These are phyloP conservation scores for Plagodis dolabraria DNA, from an alignment of 2,888 invertebrate species.

Conservation along the genomic window DNA sequence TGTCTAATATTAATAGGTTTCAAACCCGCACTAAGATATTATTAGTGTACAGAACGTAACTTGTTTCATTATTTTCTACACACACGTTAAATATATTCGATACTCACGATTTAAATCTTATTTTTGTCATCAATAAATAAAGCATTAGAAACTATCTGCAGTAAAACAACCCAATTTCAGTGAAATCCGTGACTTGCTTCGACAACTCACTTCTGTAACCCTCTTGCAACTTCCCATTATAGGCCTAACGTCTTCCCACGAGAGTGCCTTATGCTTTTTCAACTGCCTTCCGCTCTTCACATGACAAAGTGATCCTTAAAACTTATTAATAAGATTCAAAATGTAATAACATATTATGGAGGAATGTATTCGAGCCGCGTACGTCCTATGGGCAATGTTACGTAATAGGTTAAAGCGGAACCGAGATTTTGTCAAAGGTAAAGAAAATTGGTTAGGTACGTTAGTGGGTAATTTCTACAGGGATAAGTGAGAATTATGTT, in stretches of 20 bases:
- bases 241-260: conserved; percentile 62
- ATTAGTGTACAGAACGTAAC: too few species aligned
- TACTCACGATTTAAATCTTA: too few species aligned
- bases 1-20: too few species aligned
- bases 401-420: conserved; percentile 75
- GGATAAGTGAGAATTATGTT: conserved; percentile 70
- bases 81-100: too few species aligned
- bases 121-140: conserved; percentile 21
- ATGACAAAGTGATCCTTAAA: conserved; percentile 67
- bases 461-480: conserved; percentile 75
- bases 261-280: conserved; percentile 64
- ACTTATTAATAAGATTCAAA: conserved; percentile 70
- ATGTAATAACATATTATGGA: conserved; percentile 46
- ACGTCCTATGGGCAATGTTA: conserved; percentile 82
- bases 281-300: conserved; percentile 40
- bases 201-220: conserved; percentile 36
- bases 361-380: conserved; percentile 73
- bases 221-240: conserved; percentile 62
- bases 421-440: conserved; percentile 84
- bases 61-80: too few species aligned
- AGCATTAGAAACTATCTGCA: conserved; percentile 1
- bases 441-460: conserved; percentile 79
- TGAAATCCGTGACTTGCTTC: conserved; percentile 36
- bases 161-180: conserved; percentile 30
- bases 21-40: too few species aligned